These are phyloP conservation scores for Psettodes erumei DNA, from an alignment of 2,113 vertebrate species.

Conservation along the genomic window DNA sequence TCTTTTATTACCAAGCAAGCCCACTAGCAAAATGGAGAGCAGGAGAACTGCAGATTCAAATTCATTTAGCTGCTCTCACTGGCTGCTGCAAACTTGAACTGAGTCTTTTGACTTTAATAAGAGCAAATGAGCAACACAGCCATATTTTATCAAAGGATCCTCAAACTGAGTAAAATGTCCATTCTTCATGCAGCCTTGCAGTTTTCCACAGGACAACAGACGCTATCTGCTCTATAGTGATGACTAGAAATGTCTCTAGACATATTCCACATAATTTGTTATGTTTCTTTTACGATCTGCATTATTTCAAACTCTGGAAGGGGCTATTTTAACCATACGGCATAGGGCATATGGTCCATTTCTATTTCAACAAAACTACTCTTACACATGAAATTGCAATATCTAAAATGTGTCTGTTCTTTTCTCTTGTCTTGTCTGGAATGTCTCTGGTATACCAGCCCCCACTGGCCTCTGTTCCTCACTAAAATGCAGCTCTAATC, in stretches of 20 bases:
- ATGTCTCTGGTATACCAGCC: slow-evolving; percentile 27
- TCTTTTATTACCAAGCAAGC: slow-evolving; percentile 63
- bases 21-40: slow-evolving; percentile 60
- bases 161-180: slow-evolving; percentile 65
- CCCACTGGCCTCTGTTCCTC: slow-evolving; percentile 58
- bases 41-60: slow-evolving; percentile 75
- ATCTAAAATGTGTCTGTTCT: slow-evolving; percentile 21
- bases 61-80: slow-evolving; percentile 64
- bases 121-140: slow-evolving; percentile 74
- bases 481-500: slow-evolving; percentile 62
- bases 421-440: slow-evolving; percentile 18
- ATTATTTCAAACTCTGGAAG: slow-evolving; percentile 54
- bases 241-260: slow-evolving; percentile 59
- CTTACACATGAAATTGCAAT: slow-evolving; percentile 26
- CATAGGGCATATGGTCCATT: slow-evolving; percentile 39
- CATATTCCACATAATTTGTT: slow-evolving; percentile 47
- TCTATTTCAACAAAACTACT: slow-evolving; percentile 36
- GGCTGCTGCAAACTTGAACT: slow-evolving; percentile 71
- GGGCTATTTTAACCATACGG: slow-evolving; percentile 34
- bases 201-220: slow-evolving; percentile 61
- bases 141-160: slow-evolving; percentile 72
- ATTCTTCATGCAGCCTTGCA: slow-evolving; percentile 65
- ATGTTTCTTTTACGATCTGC: slow-evolving; percentile 48
- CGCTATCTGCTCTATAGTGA: slow-evolving; percentile 57
- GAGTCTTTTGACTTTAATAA: slow-evolving; percentile 80